These are phyloP conservation scores for Eurystomus glaucurus DNA, from an alignment of 2,797 vertebrate species.

Conservation along the genomic window DNA sequence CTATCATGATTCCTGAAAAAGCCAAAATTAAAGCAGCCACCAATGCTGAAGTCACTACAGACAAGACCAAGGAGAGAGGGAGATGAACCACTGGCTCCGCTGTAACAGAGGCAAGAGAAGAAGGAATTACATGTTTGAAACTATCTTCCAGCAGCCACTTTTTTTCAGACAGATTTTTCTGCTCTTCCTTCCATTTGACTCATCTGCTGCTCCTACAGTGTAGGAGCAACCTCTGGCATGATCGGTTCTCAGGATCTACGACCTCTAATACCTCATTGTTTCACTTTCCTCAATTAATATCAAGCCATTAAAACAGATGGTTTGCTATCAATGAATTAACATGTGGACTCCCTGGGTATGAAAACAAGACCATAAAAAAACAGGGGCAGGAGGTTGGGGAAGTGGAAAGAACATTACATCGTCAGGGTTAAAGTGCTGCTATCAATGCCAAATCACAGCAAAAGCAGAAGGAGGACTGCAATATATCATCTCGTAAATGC, in stretches of 20 bases:
- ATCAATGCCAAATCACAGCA: conserved; percentile 38
- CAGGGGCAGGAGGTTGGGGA: neutral
- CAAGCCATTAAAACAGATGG: conserved; percentile 45
- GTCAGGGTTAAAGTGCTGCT: conserved; percentile 42
- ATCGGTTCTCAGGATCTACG: neutral
- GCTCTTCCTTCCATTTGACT: neutral
- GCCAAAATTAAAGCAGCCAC: conserved; percentile 95
- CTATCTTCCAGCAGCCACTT: neutral
- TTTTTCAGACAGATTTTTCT: neutral
- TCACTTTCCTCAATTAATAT: conserved; percentile 52
- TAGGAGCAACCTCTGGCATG: neutral
- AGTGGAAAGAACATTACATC: conserved; percentile 30
- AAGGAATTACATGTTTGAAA: neutral
- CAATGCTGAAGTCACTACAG: conserved; percentile 94
- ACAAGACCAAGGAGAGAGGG: conserved; percentile 92
- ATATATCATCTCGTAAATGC: conserved; percentile 8
- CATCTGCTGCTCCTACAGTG: neutral
- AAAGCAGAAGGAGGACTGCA: conserved; percentile 2
- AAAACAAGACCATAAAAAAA: conserved; percentile 50
- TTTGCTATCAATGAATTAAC: conserved; percentile 59
- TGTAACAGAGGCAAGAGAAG: conserved; percentile 67
- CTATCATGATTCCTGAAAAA: conserved; percentile 98
- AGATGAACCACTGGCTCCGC: conserved; percentile 81
- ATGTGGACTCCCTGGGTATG: neutral
- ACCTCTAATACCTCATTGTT: conserved; percentile 25